Percentiles rank a stretch among this genome's conserved stretches.
phyloP scores from a whole-genome alignment of 2,113 vertebrate species.

The Jaculus jaculus region DNA sequence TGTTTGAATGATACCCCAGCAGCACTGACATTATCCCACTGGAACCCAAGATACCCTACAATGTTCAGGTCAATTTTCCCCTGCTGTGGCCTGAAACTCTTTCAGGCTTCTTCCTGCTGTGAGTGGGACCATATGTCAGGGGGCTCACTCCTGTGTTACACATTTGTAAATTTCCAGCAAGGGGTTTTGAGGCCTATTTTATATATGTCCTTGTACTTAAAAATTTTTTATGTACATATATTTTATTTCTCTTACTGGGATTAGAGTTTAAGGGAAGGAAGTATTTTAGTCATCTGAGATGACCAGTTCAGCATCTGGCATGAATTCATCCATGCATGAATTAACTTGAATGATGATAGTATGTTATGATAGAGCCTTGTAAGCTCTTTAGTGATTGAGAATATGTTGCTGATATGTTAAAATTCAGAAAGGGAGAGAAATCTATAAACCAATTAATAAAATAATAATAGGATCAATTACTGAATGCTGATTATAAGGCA shows the following conservation, averaged over 20 bases:
- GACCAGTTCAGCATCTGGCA: not conserved
- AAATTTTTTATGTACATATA: not conserved
- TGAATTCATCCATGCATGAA: constrained; percentile 3
- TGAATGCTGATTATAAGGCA: not conserved
- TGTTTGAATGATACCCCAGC: not conserved
- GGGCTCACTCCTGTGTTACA: not conserved
- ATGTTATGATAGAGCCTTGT: not conserved
- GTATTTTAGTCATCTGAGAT: constrained; percentile 14
- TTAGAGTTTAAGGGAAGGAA: not conserved
- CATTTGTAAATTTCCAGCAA: not conserved
- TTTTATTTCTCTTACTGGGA: constrained; percentile 14
- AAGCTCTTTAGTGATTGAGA: not conserved
- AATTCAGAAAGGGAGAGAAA: not conserved
- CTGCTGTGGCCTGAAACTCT: not conserved
- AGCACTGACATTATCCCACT: not conserved
- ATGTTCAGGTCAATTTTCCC: not conserved
- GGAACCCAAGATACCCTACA: not conserved
- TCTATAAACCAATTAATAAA: not conserved
- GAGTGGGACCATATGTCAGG: not conserved
- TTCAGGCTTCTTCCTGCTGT: not conserved
- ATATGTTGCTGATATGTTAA: not conserved
- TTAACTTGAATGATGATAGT: constrained; percentile 2
- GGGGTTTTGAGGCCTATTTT: not conserved
- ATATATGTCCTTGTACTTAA: not conserved
- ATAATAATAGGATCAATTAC: not conserved